Evolutionary conservation across 2,113 vertebrate species (phyloP), one percentile per base, ranked within the genome.

Genomic region (Setophaga kirtlandii): DNA sequence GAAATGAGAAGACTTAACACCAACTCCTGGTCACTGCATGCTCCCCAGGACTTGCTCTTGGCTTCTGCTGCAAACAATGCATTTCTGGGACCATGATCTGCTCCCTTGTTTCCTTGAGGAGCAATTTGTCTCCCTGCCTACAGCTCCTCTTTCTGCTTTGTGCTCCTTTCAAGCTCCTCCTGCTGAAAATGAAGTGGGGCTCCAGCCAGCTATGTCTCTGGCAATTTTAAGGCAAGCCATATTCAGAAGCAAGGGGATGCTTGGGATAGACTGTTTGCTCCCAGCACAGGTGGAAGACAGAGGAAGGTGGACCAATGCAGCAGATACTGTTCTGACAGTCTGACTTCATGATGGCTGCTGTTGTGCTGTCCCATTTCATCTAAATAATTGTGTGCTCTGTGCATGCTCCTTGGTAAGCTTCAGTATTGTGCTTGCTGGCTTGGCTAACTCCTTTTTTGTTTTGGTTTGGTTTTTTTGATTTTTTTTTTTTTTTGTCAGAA

Each of bases 241-340:
- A 30, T 68, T 80, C 17, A 71, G 62, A 70, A 67, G 52, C 10
- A n/a, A 10, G 10, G 6, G 12, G 4, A 44, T 67, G 31, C 37
- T 8, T 89, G 62, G 33, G 55, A n/a, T 59, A 77, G 33, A 46
- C 58, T 91, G 39, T 35, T 41, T 77, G 59, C 41, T 87, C 39
- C 31, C 3, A 1, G 30, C 33, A 7, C 6, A 4, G n/a, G 16
- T 28, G n/a, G 44, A 27, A 47, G 35, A 55, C 0, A 0, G 19
- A 12, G 30, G 5, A 63, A 88, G n/a, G n/a, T 53, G 74, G 16
- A 71, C 22, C 33, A 63, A 15, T 0, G 0, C 23, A 79, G 47
- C 35, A 83, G 44, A 21, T 50, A 22, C 2, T 49, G 25, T 86
- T 71, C 63, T 73, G 35, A 52, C 42, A 70, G 31, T 35, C 20